phyloP scores from a whole-genome alignment of 2,797 vertebrate species.

The Myripristis jacobus region DNA sequence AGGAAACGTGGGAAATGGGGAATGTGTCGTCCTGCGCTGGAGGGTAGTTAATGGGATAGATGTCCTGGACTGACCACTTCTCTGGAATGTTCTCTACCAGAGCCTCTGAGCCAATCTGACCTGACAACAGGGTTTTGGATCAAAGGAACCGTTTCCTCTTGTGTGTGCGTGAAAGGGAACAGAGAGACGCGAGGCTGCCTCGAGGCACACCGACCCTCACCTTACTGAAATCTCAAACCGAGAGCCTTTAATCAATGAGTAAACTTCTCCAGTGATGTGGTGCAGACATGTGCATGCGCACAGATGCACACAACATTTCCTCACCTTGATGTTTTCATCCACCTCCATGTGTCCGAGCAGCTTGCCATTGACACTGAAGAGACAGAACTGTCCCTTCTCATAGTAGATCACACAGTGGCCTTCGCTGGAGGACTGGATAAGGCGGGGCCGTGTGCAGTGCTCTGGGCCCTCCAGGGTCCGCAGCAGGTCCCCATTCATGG shows the following conservation, averaged over 20 bases:
- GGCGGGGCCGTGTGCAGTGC: constrained; percentile 87
- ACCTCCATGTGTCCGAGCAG: constrained; percentile 90
- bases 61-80: constrained; percentile 70
- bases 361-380: constrained; percentile 96
- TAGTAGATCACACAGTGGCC: constrained; percentile 97
- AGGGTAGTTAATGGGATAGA: constrained; percentile 75
- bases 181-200: constrained; percentile 57
- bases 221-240: constrained; percentile 46
- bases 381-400: constrained; percentile 91
- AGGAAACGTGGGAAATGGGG: constrained; percentile 78
- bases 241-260: constrained; percentile 74
- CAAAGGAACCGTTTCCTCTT: constrained; percentile 70
- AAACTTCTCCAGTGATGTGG: constrained; percentile 45
- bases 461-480: constrained; percentile 91
- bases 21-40: constrained; percentile 69
- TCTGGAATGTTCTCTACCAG: constrained; percentile 69
- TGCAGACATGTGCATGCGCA: constrained; percentile 45
- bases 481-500: constrained; percentile 98
- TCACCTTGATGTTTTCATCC: constrained; percentile 92
- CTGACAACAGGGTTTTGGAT: constrained; percentile 67
- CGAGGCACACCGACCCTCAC: constrained; percentile 51
- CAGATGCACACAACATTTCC: background rate
- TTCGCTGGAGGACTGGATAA: constrained; percentile 94
- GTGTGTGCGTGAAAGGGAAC: constrained; percentile 55
- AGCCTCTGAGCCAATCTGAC: constrained; percentile 54